A percentile compares a stretch with the other conserved stretches of the same genome.
These are phyloP conservation scores for Drosophila pruinosa DNA, from an alignment of 1,140 invertebrate genomes.

Conservation along the genomic window DNA sequence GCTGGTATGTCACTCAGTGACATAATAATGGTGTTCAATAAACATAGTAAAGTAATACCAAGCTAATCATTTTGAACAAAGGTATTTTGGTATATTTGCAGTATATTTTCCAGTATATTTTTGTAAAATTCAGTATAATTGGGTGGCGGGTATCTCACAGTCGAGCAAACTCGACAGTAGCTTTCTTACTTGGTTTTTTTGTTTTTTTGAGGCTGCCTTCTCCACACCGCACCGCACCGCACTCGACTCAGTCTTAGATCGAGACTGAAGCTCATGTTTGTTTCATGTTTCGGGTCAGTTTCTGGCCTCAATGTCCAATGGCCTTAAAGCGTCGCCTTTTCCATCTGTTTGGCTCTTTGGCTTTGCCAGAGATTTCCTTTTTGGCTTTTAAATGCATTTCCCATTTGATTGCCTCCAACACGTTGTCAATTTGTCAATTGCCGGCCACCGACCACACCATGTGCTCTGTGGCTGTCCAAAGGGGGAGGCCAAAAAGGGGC, in stretches of 20 bases:
- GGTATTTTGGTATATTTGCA: no score
- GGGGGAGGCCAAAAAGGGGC: no score
- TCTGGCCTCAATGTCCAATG: conserved; percentile 13
- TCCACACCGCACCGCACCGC: not conserved
- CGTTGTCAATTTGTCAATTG: conserved; percentile 18
- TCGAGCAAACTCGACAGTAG: no score
- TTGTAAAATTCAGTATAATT: no score
- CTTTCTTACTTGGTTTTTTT: not conserved
- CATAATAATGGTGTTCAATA: no score
- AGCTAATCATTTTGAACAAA: no score
- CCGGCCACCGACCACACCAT: not conserved
- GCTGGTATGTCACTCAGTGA: no score
- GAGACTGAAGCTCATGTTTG: conserved; percentile 5
- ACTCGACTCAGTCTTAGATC: not conserved
- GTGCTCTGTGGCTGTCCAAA: no score
- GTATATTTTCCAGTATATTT: no score
- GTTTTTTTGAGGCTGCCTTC: conserved; percentile 3
- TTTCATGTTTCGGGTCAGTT: conserved; percentile 18
- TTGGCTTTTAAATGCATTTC: not conserved
- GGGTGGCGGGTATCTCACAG: no score
- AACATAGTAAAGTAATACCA: no score
- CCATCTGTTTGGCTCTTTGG: not conserved
- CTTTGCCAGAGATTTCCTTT: not conserved
- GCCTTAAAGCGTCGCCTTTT: conserved; percentile 1
- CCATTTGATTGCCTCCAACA: not conserved